Evolutionary conservation across 2,113 vertebrate genomes (phyloP).

Genomic region (Cebus imitator): DNA sequence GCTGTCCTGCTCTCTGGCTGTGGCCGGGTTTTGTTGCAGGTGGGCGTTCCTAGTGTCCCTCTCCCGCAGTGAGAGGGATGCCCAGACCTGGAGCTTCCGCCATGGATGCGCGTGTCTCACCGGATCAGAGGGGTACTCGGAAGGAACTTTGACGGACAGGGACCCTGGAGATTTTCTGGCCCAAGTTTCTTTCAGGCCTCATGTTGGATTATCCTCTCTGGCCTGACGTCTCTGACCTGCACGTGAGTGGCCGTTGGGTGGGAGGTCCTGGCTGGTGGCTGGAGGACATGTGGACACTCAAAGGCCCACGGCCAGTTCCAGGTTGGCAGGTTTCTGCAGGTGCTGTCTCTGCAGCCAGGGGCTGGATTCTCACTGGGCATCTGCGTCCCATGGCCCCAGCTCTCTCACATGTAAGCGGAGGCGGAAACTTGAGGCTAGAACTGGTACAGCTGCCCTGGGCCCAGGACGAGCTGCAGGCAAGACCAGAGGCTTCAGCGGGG

Average conservation of each 20-base stretch:
- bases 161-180: neutral
- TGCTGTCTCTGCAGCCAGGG: neutral
- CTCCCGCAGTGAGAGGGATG: too few species aligned
- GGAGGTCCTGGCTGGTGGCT: neutral
- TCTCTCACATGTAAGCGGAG: neutral
- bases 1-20: neutral
- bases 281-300: accelerated
- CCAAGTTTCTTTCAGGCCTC: neutral
- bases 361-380: neutral
- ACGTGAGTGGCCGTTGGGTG: neutral
- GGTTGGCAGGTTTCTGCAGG: neutral
- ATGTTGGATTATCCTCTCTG: accelerated
- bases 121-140: accelerated
- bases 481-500: too few species aligned
- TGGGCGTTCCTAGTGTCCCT: neutral
- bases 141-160: accelerated
- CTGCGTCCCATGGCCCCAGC: accelerated
- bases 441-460: accelerated
- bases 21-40: too few species aligned
- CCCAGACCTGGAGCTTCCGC: accelerated
- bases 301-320: neutral
- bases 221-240: neutral
- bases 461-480: neutral
- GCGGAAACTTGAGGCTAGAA: neutral
- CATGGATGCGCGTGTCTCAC: neutral